Evolutionary conservation across 2,888 invertebrate genomes (phyloP).

Genomic region (Asteroscopus sphinx): DNA sequence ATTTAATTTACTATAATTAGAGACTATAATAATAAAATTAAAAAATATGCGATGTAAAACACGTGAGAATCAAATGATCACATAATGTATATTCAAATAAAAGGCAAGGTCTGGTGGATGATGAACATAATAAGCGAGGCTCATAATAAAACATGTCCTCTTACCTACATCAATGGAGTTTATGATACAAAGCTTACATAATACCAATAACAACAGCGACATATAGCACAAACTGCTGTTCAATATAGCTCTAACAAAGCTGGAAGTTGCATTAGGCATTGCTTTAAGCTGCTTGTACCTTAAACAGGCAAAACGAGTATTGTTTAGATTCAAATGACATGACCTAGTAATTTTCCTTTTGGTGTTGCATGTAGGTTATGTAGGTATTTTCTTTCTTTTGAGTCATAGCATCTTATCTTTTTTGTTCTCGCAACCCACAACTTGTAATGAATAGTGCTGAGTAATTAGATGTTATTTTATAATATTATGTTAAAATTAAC

Average conservation of each 20-base stretch:
- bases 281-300: conserved; percentile 53
- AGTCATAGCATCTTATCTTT: conserved; percentile 22
- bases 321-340: conserved; percentile 50
- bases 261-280: conserved; percentile 52
- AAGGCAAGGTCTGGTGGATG: conserved; percentile 53
- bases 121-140: conserved; percentile 45
- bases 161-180: conserved; percentile 31
- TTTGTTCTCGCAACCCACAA: conserved; percentile 55
- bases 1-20: conserved; percentile 54
- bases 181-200: conserved; percentile 35
- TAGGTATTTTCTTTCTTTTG: conserved; percentile 15
- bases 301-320: conserved; percentile 40
- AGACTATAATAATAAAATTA: too few relatives aligned
- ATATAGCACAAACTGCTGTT: conserved; percentile 35
- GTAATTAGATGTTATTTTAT: conserved; percentile 60
- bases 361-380: conserved; percentile 23
- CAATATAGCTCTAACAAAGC: conserved; percentile 44
- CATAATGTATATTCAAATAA: conserved; percentile 47
- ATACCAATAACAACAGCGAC: conserved; percentile 32
- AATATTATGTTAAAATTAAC: conserved; percentile 73
- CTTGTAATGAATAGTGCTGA: conserved; percentile 59
- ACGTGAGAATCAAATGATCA: conserved; percentile 62
- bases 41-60: conserved; percentile 59
- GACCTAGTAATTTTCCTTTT: conserved; percentile 43
- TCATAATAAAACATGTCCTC: conserved; percentile 33